These are phyloP conservation scores for Perdix hodgsoniae DNA, from an alignment of 2,797 vertebrate genomes.

Conservation along the genomic window DNA sequence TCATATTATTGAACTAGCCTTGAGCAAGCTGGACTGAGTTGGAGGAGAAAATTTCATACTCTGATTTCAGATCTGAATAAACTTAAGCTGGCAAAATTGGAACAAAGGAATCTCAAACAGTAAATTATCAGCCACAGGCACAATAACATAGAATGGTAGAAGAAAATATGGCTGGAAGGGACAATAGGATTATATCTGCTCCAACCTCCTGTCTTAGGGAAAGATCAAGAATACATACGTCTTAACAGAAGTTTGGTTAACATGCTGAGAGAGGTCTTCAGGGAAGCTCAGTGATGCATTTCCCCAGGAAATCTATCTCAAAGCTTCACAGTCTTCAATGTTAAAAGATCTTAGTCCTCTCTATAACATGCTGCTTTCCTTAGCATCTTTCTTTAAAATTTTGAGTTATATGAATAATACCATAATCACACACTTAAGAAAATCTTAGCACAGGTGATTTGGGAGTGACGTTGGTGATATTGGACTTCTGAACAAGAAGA, in stretches of 20 bases:
- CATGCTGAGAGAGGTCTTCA: background rate
- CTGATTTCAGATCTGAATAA: slow-evolving; percentile 23
- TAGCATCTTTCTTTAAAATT: background rate
- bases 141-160: background rate
- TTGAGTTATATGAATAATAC: background rate
- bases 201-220: background rate
- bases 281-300: background rate
- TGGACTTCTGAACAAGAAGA: background rate
- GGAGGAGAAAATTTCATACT: background rate
- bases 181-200: background rate
- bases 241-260: slow-evolving; percentile 7
- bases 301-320: background rate
- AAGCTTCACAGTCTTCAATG: background rate
- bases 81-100: background rate
- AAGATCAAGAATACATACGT: background rate
- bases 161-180: background rate
- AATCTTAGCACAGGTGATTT: background rate
- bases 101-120: slow-evolving; percentile 37
- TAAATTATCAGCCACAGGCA: slow-evolving; percentile 12
- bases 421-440: background rate
- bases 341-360: background rate
- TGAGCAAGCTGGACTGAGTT: background rate
- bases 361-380: background rate
- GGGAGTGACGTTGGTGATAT: background rate
- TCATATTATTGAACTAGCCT: background rate